Conservation (phyloP, 2,113 vertebrate genomes). For the Pithys albifrons region DNA sequence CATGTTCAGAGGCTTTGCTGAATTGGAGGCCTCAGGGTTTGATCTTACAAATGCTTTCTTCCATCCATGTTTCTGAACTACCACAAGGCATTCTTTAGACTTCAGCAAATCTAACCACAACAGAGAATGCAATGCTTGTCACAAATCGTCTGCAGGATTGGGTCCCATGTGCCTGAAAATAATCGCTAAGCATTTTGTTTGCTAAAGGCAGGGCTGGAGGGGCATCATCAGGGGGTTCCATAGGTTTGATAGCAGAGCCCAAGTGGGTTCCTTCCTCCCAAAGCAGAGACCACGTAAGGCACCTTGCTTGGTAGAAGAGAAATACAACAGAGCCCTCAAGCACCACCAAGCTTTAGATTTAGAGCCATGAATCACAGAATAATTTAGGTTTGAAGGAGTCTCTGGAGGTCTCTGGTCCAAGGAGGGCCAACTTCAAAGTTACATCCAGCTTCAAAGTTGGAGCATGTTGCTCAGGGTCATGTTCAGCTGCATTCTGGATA, state of each 20-base stretch:
- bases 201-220: not conserved
- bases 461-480: not conserved
- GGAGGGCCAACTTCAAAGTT: slow-evolving; percentile 32
- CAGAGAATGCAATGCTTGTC: slow-evolving; percentile 4
- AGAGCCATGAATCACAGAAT: slow-evolving; percentile 24
- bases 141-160: slow-evolving; percentile 45
- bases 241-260: not conserved
- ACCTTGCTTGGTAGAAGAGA: not conserved
- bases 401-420: not conserved
- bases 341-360: not conserved
- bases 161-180: not conserved
- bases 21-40: slow-evolving; percentile 40
- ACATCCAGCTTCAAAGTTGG: slow-evolving; percentile 14
- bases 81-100: slow-evolving; percentile 54
- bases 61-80: slow-evolving; percentile 56
- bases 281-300: not conserved
- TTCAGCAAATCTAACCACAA: slow-evolving; percentile 55
- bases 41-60: slow-evolving; percentile 50
- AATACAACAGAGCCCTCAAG: not conserved
- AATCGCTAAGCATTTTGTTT: not conserved
- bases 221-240: accelerated
- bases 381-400: not conserved
- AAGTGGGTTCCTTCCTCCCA: not conserved
- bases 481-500: not conserved
- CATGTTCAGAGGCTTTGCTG: slow-evolving; percentile 53